Conservation (phyloP, 2,113 vertebrate genomes). For the Clarias batrachus region DNA sequence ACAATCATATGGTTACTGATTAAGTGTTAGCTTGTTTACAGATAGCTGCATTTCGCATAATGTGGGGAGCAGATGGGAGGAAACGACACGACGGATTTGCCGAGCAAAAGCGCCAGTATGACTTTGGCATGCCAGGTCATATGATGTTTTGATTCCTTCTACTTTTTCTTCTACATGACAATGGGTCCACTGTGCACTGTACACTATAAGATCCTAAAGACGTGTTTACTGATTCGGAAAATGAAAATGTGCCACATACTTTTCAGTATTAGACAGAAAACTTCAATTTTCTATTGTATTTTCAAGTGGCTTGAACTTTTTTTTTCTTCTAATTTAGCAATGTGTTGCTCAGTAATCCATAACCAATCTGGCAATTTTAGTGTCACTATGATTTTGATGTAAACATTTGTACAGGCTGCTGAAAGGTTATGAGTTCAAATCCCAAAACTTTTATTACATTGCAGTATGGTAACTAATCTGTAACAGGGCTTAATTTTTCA, state of each 20-base stretch:
- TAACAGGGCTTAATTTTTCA: background rate
- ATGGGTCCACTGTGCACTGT: conserved; percentile 35
- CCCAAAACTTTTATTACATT: background rate
- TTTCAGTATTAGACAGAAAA: conserved; percentile 8
- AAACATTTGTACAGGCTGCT: background rate
- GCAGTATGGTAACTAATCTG: background rate
- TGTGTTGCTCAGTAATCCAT: background rate
- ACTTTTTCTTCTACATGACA: conserved; percentile 23
- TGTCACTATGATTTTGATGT: background rate
- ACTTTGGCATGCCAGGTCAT: conserved; percentile 14
- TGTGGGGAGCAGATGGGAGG: conserved; percentile 8
- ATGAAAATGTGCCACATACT: conserved; percentile 25
- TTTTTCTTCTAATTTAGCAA: background rate
- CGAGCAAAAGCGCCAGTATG: conserved; percentile 7
- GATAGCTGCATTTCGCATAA: background rate
- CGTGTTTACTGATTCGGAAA: conserved; percentile 29
- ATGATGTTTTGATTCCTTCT: background rate
- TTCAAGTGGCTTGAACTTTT: background rate
- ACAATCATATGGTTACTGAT: background rate
- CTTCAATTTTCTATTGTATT: background rate
- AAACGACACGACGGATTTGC: background rate
- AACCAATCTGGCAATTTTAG: background rate
- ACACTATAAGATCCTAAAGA: background rate
- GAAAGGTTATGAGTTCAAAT: background rate
- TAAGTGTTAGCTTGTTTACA: background rate